Conservation (phyloP, 2,888 invertebrate species). For the Desoria tigrina region DNA sequence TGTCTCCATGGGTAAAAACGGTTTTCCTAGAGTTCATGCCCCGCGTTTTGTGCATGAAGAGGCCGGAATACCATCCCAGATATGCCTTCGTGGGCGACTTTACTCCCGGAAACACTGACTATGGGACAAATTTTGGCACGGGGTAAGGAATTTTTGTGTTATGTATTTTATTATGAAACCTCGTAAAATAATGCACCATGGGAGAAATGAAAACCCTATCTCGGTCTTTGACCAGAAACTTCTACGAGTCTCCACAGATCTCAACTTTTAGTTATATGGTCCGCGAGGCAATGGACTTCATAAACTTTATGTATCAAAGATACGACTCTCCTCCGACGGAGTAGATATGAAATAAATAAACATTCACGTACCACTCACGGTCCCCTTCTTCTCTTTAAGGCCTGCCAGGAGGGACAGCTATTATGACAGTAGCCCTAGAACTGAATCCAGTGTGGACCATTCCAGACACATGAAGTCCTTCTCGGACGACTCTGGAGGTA, state of each 20-base stretch:
- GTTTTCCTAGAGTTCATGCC: slow-evolving; percentile 93
- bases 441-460: slow-evolving; percentile 53
- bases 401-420: slow-evolving; percentile 11
- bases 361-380: too few relatives aligned
- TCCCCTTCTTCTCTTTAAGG: too few relatives aligned
- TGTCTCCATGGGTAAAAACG: slow-evolving; percentile 86
- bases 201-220: too few relatives aligned
- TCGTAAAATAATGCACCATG: too few relatives aligned
- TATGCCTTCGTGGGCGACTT: slow-evolving; percentile 73
- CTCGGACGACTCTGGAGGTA: slow-evolving; percentile 46
- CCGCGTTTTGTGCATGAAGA: slow-evolving; percentile 82
- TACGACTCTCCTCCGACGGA: too few relatives aligned
- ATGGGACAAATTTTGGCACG: slow-evolving; percentile 49
- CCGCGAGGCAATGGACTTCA: too few relatives aligned
- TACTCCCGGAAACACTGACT: slow-evolving; percentile 37
- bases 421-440: slow-evolving; percentile 50
- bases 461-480: slow-evolving; percentile 52
- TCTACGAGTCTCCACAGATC: too few relatives aligned
- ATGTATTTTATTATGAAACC: too few relatives aligned
- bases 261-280: too few relatives aligned
- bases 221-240: too few relatives aligned
- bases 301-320: too few relatives aligned
- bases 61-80: slow-evolving; percentile 79
- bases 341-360: too few relatives aligned
- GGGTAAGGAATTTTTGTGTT: slow-evolving; percentile 34